Evolutionary conservation across 1,140 invertebrate genomes (phyloP), one percentile per base, ranked within the genome.

Genomic region (Batillaria attramentaria): DNA sequence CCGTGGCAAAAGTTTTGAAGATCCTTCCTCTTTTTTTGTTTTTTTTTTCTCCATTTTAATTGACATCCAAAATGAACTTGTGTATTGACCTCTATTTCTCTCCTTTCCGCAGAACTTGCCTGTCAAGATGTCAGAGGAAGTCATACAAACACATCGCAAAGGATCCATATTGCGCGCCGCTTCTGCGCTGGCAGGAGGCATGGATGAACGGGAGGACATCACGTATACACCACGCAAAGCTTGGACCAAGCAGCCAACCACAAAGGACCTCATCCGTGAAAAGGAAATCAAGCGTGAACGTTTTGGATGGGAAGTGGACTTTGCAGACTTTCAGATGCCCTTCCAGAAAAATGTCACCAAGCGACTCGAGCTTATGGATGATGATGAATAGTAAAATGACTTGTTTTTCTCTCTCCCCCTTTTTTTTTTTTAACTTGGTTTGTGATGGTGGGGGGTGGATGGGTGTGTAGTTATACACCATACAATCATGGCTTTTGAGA

Each of bases 241-340:
- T 18, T 91, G 90, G 90, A 91, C 89, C 37, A 81, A 89, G 82
- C 90, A 90, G 78, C 83, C 84, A 37, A 88, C 84, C 20, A 87
- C 89, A 50, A 66, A 85, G 42, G 85, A 91, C 76, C 84, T 91
- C 20, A 84, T 91, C 4, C 42, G 82, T 3, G 82, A 87, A 13
- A 87, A 83, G 72, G 83, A 84, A 42, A 76, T 85, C 16, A 83
- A 81, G 41, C 79, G 89, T 50, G 85, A 91, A 33, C 75, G 87
- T 41, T 91, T 87, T 80, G 85, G 85, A 31, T 92, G 90, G 90
- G 89, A 91, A 68, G 88, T 91, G n/a, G 91, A 92, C 83, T 92
- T 92, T 85, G 83, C 85, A 39, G 91, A 91, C 80, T 91, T 90
- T 84, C 79, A 90, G 74, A 90, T 91, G 89, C 91, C 91, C 43